Evolutionary conservation across 2,888 invertebrate genomes (phyloP).

Genomic region (Cataglyphis altisquamis): DNA sequence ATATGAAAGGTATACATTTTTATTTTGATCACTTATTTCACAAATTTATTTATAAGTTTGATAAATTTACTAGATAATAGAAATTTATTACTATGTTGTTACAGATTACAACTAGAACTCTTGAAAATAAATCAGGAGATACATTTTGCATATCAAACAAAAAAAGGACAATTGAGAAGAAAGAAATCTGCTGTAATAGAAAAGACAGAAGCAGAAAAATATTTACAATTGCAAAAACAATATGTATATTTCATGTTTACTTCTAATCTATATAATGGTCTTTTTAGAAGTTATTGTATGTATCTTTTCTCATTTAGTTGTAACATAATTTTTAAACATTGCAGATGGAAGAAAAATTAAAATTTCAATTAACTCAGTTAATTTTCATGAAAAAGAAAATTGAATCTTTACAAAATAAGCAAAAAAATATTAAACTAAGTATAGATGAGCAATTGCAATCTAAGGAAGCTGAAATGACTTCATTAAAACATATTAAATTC

Average conservation of each 20-base stretch:
- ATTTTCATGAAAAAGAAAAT: conserved; percentile 96
- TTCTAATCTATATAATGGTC: conserved; percentile 37
- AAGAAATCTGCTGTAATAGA: conserved; percentile 97
- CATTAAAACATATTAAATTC: conserved; percentile 12
- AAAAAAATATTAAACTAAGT: background rate
- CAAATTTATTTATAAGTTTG: background rate
- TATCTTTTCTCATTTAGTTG: background rate
- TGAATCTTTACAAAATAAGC: conserved; percentile 88
- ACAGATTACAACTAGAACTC: conserved; percentile 93
- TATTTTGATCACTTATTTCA: background rate
- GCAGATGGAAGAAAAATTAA: conserved; percentile 94
- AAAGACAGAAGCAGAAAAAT: conserved; percentile 98
- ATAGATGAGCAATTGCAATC: background rate
- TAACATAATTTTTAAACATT: conserved; percentile 10
- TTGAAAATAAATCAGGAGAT: conserved; percentile 97
- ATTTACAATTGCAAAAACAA: conserved; percentile 95
- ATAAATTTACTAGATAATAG: background rate
- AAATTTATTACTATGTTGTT: background rate
- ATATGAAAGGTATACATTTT: conserved; percentile 90
- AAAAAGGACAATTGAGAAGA: conserved; percentile 97
- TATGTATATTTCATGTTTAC: conserved; percentile 88
- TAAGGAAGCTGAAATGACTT: background rate
- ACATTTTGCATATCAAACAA: conserved; percentile 97
- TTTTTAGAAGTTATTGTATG: background rate
- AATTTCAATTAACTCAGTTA: conserved; percentile 94